Evolutionary conservation across 2,888 invertebrate species (phyloP).

Genomic region (Ditula angustiorana): DNA sequence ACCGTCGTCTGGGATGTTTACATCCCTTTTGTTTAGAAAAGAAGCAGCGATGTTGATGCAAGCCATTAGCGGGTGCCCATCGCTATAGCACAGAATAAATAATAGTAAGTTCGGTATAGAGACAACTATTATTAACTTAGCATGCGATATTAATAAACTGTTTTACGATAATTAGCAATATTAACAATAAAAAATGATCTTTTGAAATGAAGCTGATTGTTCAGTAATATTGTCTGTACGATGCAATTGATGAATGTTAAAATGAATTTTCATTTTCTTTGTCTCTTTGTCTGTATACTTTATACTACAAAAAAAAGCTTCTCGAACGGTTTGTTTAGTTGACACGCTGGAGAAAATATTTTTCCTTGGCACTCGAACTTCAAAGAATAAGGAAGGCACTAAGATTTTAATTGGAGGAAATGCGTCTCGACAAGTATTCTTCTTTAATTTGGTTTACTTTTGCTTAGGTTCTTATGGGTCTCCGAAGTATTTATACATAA

Average conservation of each 20-base stretch:
- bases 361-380: neutral
- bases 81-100: too few species aligned
- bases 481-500: neutral
- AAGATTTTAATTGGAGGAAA: neutral
- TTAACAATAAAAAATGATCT: too few species aligned
- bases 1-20: neutral
- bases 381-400: neutral
- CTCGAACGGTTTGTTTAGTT: neutral
- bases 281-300: neutral
- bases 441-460: neutral
- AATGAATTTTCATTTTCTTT: neutral
- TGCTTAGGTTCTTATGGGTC: neutral
- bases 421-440: neutral
- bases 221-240: too few species aligned
- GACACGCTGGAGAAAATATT: neutral
- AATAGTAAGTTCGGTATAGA: neutral
- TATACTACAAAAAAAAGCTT: too few species aligned
- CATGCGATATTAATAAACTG: neutral
- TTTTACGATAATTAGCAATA: too few species aligned
- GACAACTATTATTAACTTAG: neutral
- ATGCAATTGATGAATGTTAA: too few species aligned
- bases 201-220: too few species aligned
- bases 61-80: neutral
- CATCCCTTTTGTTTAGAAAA: slow-evolving; percentile 2
- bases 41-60: slow-evolving; percentile 3